Evolutionary conservation across 2,797 vertebrate genomes (phyloP).

Genomic region (Bovichtus diacanthus): DNA sequence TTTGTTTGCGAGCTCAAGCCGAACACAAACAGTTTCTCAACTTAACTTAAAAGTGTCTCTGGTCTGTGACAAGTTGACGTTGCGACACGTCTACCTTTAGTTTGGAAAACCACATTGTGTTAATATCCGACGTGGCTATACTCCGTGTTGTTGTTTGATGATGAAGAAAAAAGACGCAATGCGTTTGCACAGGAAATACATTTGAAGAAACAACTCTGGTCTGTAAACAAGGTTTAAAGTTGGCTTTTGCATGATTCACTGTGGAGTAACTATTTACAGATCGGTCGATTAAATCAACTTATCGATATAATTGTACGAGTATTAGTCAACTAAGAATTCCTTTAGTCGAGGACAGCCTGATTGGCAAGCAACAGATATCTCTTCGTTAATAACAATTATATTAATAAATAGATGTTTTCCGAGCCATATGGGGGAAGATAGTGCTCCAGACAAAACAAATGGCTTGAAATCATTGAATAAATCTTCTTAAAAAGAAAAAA

Average conservation of each 20-base stretch:
- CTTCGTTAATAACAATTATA: too few relatives aligned
- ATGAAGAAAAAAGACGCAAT: background rate
- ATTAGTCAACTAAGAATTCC: too few relatives aligned
- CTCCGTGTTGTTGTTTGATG: background rate
- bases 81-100: background rate
- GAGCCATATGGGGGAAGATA: background rate
- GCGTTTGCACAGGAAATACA: background rate
- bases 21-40: constrained; percentile 35
- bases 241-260: too few relatives aligned
- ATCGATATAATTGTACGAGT: too few relatives aligned
- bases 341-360: too few relatives aligned
- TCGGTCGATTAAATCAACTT: too few relatives aligned
- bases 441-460: background rate
- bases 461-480: background rate
- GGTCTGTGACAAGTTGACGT: background rate
- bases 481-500: background rate
- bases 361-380: background rate
- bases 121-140: background rate
- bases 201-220: background rate
- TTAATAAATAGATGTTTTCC: too few relatives aligned
- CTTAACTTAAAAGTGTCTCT: background rate
- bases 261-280: too few relatives aligned
- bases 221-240: too few relatives aligned
- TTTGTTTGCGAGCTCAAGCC: constrained; percentile 14
- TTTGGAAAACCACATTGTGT: background rate